A percentile compares a stretch with the other conserved stretches of the same genome.
phyloP scores from a whole-genome alignment of 2,888 invertebrate genomes.

The Meteorus colon region DNA sequence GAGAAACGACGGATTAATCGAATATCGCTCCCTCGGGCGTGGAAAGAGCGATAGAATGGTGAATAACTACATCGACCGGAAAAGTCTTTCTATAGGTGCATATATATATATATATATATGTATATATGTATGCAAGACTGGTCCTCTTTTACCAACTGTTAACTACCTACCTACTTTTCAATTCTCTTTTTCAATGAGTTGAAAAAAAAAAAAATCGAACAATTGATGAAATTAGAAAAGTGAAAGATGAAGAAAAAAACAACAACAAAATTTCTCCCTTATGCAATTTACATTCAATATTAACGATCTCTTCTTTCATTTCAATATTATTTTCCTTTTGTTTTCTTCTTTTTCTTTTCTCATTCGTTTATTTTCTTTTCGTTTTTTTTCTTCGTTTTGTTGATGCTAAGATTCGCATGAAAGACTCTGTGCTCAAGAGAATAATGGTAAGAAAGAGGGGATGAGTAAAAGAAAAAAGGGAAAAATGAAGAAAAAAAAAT shows the following conservation, averaged over 20 bases:
- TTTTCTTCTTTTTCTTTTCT: not conserved
- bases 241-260: not conserved
- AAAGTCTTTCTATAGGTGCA: slow-evolving; percentile 23
- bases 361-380: not conserved
- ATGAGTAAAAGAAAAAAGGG: not conserved
- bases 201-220: not conserved
- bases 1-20: slow-evolving; percentile 61
- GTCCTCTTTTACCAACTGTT: not conserved
- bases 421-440: not conserved
- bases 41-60: slow-evolving; percentile 31
- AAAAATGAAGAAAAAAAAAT: not conserved
- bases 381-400: not conserved
- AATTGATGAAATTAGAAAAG: slow-evolving; percentile 10
- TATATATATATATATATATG: not conserved
- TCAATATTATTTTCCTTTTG: not conserved
- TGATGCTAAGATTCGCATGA: not conserved
- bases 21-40: slow-evolving; percentile 53
- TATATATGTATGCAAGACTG: not conserved
- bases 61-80: slow-evolving; percentile 35
- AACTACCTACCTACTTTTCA: slow-evolving; percentile 3
- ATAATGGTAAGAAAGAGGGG: not conserved
- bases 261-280: not conserved
- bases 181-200: not conserved
- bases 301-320: slow-evolving; percentile 9
- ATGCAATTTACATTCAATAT: slow-evolving; percentile 3